A percentile compares a stretch with the other conserved stretches of the same genome.
Conservation (phyloP, 2,888 invertebrate genomes). For the Luperina nickerlii region DNA sequence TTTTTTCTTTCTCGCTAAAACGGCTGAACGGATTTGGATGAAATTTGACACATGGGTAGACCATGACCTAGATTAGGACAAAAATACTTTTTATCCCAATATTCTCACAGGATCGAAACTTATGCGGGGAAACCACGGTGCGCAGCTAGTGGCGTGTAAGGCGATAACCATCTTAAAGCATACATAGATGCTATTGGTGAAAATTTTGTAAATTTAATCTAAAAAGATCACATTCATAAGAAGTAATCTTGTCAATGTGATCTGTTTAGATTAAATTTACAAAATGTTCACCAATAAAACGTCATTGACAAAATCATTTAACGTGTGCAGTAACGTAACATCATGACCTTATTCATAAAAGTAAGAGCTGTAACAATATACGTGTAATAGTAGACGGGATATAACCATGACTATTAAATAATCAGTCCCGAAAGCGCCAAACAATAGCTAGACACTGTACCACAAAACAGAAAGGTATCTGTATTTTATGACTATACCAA, state of each 20-base stretch:
- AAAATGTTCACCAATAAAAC: neutral
- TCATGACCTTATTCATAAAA: neutral
- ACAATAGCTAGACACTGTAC: neutral
- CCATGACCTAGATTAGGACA: too few relatives aligned
- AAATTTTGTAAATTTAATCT: too few relatives aligned
- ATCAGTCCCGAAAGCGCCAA: neutral
- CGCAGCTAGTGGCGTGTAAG: neutral
- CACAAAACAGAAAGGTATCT: neutral
- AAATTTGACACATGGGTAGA: too few relatives aligned
- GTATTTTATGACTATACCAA: neutral
- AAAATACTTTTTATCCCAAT: too few relatives aligned
- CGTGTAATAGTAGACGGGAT: neutral
- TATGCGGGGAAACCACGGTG: too few relatives aligned
- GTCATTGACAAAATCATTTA: neutral
- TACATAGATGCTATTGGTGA: neutral
- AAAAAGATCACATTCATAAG: too few relatives aligned
- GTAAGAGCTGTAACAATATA: too few relatives aligned
- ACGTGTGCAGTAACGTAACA: neutral
- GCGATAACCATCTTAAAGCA: neutral
- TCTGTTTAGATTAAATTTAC: neutral
- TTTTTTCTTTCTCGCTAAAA: too few relatives aligned
- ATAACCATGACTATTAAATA: neutral
- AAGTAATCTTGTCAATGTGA: neutral
- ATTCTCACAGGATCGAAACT: too few relatives aligned
- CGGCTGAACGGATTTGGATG: too few relatives aligned